Evolutionary conservation across 2,797 vertebrate species (phyloP).

Genomic region (Halcyon smyrnensis): DNA sequence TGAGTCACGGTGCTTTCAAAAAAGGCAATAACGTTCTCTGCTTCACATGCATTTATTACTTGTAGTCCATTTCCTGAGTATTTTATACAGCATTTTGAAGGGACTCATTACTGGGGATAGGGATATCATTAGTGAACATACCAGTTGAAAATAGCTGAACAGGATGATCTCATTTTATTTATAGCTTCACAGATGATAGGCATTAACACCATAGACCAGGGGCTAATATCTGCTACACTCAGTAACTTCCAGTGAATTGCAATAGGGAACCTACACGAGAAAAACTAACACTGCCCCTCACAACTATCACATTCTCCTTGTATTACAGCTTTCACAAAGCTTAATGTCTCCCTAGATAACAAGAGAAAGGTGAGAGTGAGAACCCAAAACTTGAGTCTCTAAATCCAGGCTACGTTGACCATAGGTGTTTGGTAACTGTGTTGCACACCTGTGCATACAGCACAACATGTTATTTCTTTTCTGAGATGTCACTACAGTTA

Average conservation of each 20-base stretch:
- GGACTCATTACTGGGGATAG: neutral
- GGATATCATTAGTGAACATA: neutral
- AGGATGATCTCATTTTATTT: neutral
- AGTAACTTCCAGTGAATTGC: neutral
- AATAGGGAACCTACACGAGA: neutral
- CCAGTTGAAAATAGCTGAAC: neutral
- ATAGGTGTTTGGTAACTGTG: neutral
- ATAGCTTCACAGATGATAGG: neutral
- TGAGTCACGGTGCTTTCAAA: neutral
- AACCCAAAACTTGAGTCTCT: neutral
- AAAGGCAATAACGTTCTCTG: neutral
- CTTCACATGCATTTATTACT: neutral
- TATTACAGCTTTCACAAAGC: neutral
- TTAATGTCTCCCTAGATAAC: neutral
- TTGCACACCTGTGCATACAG: neutral
- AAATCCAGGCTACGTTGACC: neutral
- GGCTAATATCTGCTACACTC: neutral
- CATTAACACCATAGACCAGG: neutral
- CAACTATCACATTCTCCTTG: neutral
- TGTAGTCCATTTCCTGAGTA: neutral
- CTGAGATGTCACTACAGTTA: neutral
- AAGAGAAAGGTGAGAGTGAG: neutral
- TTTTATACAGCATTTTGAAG: neutral
- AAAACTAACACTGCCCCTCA: neutral
- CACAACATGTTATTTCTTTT: neutral